Evolutionary conservation across 2,888 invertebrate genomes (phyloP), one percentile per base, ranked within the genome.

Genomic region (Caenorhabditis sp.): DNA sequence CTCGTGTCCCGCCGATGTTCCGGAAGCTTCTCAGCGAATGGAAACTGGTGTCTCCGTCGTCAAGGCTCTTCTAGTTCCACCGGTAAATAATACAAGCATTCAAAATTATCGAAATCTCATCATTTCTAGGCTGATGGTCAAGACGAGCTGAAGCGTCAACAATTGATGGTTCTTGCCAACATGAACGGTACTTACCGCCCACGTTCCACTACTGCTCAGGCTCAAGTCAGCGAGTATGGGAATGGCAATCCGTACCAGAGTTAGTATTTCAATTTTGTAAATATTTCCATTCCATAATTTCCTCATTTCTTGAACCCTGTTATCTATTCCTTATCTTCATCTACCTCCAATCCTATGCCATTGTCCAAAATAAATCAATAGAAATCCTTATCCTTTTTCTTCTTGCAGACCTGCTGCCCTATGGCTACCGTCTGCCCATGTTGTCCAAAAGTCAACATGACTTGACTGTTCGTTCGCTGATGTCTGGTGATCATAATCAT

Each of bases 91-190:
- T n/a, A n/a, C n/a, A n/a, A n/a, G n/a, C n/a, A n/a, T n/a, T n/a
- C n/a, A n/a, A n/a, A n/a, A n/a, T n/a, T n/a, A n/a, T n/a, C n/a
- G n/a, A n/a, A n/a, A n/a, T n/a, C n/a, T n/a, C n/a, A n/a, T n/a
- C n/a, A 24, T 32, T 79, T 72, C 9, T 60, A 80, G 81, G 72
- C 81, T 18, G 81, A 82, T 24, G 81, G 81, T 20, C 71, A 82
- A 53, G 81, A 82, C 37, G 81, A 82, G 58, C 20, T 82, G 51
- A 82, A 82, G 44, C 77, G 81, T 35, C 77, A 82, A 47, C 81
- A 82, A 28, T 37, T 82, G 58, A 77, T 82, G 71, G 51, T 78
- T 3, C 67, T 78, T 22, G 81, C 81, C 61, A 77, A 58, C 44
- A 68, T 82, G 58, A 82, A 82, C 58, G 81, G 81, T 1, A 82